phyloP scores from a whole-genome alignment of 2,113 vertebrate species.

The Xiphophorus hellerii region DNA sequence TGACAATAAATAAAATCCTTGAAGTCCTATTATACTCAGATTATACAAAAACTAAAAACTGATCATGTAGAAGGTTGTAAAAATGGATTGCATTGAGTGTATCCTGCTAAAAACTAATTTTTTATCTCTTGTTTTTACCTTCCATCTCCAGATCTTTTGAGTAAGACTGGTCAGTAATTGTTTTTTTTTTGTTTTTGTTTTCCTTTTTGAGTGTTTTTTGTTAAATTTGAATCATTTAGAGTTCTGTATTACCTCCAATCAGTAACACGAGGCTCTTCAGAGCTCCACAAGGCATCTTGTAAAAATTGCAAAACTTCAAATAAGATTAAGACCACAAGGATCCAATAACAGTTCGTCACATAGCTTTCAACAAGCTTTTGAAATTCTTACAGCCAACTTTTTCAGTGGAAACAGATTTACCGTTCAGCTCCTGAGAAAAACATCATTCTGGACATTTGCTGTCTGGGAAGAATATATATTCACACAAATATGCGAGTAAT shows the following conservation, averaged over 20 bases:
- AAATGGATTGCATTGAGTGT: no score
- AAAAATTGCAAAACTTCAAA: neutral
- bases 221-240: no score
- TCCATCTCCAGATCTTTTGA: no score
- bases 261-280: neutral
- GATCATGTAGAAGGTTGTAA: no score
- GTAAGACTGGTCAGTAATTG: neutral
- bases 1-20: no score
- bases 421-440: neutral
- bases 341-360: neutral
- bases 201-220: no score
- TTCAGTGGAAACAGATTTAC: neutral
- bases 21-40: no score
- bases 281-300: neutral
- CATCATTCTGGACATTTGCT: no score
- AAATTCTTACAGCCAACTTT: neutral
- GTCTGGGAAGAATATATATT: no score
- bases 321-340: neutral
- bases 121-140: no score
- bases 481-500: neutral
- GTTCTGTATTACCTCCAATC: neutral
- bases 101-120: no score
- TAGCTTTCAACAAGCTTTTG: neutral
- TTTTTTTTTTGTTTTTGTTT: neutral
- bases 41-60: no score